Evolutionary conservation across 1,140 invertebrate species (phyloP).

Genomic region (Lerema accius): DNA sequence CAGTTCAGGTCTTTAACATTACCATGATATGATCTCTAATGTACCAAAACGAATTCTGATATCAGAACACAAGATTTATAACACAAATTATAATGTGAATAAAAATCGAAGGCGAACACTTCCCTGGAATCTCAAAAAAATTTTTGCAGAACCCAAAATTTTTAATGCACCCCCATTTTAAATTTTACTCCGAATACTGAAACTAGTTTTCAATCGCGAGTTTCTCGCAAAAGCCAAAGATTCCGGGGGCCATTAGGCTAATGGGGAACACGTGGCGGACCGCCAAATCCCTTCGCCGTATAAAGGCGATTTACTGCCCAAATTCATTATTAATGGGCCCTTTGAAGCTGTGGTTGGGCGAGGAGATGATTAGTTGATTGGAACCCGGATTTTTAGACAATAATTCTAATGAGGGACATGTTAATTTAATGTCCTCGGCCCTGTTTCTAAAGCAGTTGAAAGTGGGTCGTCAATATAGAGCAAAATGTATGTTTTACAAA

Average conservation of each 20-base stretch:
- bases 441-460: too few relatives aligned
- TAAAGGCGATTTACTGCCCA: slow-evolving; percentile 65
- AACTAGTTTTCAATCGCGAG: slow-evolving; percentile 13
- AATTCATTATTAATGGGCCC: slow-evolving; percentile 66
- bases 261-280: slow-evolving; percentile 58
- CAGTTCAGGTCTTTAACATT: too few relatives aligned
- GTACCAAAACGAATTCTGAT: too few relatives aligned
- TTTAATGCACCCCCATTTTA: not conserved
- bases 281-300: slow-evolving; percentile 60
- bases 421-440: not conserved
- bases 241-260: slow-evolving; percentile 55
- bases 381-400: slow-evolving; percentile 42
- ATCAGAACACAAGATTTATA: too few relatives aligned
- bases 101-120: too few relatives aligned
- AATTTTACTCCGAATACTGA: slow-evolving; percentile 1
- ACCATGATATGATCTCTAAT: too few relatives aligned
- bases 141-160: not conserved
- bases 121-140: too few relatives aligned
- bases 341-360: slow-evolving; percentile 49
- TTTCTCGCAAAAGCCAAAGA: slow-evolving; percentile 39
- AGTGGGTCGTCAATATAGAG: too few relatives aligned
- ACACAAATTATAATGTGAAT: too few relatives aligned
- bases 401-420: slow-evolving; percentile 21
- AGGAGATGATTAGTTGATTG: slow-evolving; percentile 60
- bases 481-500: too few relatives aligned